These are phyloP conservation scores for Gnathonemus echidnorhynchus DNA, from an alignment of 2,113 vertebrate species.

Conservation along the genomic window DNA sequence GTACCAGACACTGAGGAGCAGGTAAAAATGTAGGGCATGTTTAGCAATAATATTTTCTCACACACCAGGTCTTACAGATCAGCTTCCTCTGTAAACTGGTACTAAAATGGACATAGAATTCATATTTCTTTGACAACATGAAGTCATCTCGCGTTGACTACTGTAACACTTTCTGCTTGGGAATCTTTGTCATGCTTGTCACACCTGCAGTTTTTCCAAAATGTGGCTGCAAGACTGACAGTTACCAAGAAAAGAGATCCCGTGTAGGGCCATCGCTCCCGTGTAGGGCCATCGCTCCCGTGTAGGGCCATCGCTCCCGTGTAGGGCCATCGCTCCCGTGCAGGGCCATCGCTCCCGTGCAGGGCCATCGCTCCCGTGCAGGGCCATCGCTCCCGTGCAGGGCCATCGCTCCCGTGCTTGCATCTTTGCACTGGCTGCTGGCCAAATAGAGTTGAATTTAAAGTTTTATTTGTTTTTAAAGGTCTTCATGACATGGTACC, in stretches of 20 bases:
- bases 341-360: too few species aligned
- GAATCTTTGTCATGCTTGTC: background rate
- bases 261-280: too few species aligned
- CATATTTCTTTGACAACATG: background rate
- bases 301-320: too few species aligned
- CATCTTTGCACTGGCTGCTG: too few species aligned
- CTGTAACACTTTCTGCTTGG: background rate
- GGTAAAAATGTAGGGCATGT: constrained; percentile 26
- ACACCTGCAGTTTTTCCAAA: background rate
- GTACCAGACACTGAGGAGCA: constrained; percentile 29
- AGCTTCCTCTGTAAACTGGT: background rate
- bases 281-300: too few species aligned
- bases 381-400: too few species aligned
- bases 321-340: too few species aligned
- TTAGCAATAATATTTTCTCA: background rate
- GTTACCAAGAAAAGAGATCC: background rate
- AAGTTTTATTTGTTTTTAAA: too few species aligned
- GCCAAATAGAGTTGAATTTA: too few species aligned
- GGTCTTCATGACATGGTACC: too few species aligned
- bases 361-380: too few species aligned
- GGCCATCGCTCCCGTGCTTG: too few species aligned
- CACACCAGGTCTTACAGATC: background rate
- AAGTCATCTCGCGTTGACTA: background rate
- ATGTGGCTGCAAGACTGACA: background rate
- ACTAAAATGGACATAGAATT: background rate